Base-by-base conservation (phyloP, 2,888 invertebrate species). In the Eustalomyia histrio region DNA sequence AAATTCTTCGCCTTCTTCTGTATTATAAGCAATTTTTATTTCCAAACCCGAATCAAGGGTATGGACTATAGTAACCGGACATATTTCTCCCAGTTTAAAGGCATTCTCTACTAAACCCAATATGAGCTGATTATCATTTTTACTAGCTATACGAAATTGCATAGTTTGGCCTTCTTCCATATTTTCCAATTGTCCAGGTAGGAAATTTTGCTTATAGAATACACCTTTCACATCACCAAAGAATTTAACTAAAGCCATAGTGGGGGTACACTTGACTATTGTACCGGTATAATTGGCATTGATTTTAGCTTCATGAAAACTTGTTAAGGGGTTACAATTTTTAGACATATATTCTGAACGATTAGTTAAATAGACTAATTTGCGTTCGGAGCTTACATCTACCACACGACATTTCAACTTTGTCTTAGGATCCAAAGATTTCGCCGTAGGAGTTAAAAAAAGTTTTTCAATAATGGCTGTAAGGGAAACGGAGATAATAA, bases 331-430 rank as follows among this genome's bases (percentile, higher is more conserved):
- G 16, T 92, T 91, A 1, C 92, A 86, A 0, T 92, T 91, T 0
- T 92, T 92, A 0, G 92, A 88, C 78, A 96, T 88, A 10, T 95
- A 92, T 2, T 93, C 93, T 3, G 92, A 92, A 85, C 95, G 95
- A 85, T 94, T 89, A 0, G 95, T 95, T 18, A 95, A 91, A 65
- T 93, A 88, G 1, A 94, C 88, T 4, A 91, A 90, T 24, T 91
- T 91, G 17, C 89, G 91, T 0, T 87, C 90, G 0, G 85, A 76
- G 83, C 92, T 92, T 4, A 92, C 86, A 0, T 88, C 88, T 39
- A 95, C 88, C 5, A 95, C 94, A 2, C 94, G 92, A 0, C 93
- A 94, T n/a, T 90, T 91, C 12, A 94, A 86, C 35, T 89, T 88
- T 63, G 93, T 92, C 0, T 93, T 94, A 0, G 91, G 90, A 86